Base-by-base conservation (phyloP, 2,113 vertebrate genomes). In the Mesitornis unicolor region DNA sequence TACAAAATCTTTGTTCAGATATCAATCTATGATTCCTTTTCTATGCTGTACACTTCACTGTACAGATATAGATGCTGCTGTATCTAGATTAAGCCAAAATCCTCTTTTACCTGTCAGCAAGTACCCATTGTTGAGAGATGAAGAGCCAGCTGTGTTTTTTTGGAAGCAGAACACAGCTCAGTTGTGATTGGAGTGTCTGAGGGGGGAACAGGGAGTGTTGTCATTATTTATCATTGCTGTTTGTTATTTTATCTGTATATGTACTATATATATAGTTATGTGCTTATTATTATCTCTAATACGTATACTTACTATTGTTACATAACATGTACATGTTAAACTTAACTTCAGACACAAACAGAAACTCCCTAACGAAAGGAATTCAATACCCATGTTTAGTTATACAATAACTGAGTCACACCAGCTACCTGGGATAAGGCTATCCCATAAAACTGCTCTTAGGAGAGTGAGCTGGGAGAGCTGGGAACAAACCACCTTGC, bases 51-150 rank as follows among this genome's bases (percentile, higher is more conserved):
- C 16, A 78, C 53, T 43, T 91, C 73, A 68, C 53, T 36, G n/a
- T n/a, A n/a, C n/a, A n/a, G n/a, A n/a, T n/a, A n/a, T n/a, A n/a
- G n/a, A n/a, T n/a, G n/a, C n/a, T n/a, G n/a, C n/a, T n/a, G n/a
- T 36, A 91, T 31, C 74, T 84, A 84, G 87, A 93, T 79, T 91
- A 95, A 93, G 68, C 60, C 20, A 67, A 89, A 87, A 91, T 78
- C 24, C 20, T 78, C 84, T 93, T 86, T 89, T 57, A 87, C 42
- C 29, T 84, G 74, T 75, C 87, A 89, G 69, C 51, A 84, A 89
- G 77, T 28, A 76, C 47, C 48, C 35, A 79, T 82, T 89, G 63
- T 65, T 75, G 74, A 87, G 69, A 95, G 64, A 91, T 71, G n/a
- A 94, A 93, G 65, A 78, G 56, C 26, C 28, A 64, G 10, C 12